Evolutionary conservation across 2,797 vertebrate species (phyloP), one percentile per base, ranked within the genome.

Genomic region (Crypturellus tataupa): DNA sequence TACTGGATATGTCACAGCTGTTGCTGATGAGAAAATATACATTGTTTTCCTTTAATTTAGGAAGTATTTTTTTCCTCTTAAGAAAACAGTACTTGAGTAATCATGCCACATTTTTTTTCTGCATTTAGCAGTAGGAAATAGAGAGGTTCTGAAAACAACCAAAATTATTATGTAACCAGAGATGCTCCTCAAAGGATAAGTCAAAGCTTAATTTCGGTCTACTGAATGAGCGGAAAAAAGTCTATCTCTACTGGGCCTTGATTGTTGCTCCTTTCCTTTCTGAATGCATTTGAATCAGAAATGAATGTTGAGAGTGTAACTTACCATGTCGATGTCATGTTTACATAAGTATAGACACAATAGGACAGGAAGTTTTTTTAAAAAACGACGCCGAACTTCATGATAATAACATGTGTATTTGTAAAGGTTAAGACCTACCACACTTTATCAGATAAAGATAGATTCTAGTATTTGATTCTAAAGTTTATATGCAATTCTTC

Each of bases 91-190:
- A 71, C 78, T 77, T 84, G 20, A 35, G 14, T 35, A 55, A 35
- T 47, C 60, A 37, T 24, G 15, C 55, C 21, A 53, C 23, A 0
- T 1, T 80, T 85, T 0, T 4, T 2, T 2, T 4, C 15, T 73
- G 12, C 87, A 1, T 64, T 77, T 86, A 88, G 23, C 47, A 63
- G 19, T 46, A 25, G 17, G 18, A n/a, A n/a, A n/a, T 31, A n/a
- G 55, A 49, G 42, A 42, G 9, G 3, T 80, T 88, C 31, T 90
- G 64, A 62, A 90, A 82, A 44, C 35, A n/a, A 29, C 4, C 56
- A 8, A 65, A 73, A 47, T 56, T 1, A 1, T 81, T 79, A 29
- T 16, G 25, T 62, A 51, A 12, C 9, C n/a, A 56, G 35, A 53
- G 49, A n/a, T 21, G 7, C 44, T 90, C 73, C 63, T 31, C 47